Evolutionary conservation across 1,140 invertebrate genomes (phyloP).

Genomic region (Dendroctonus valens): DNA sequence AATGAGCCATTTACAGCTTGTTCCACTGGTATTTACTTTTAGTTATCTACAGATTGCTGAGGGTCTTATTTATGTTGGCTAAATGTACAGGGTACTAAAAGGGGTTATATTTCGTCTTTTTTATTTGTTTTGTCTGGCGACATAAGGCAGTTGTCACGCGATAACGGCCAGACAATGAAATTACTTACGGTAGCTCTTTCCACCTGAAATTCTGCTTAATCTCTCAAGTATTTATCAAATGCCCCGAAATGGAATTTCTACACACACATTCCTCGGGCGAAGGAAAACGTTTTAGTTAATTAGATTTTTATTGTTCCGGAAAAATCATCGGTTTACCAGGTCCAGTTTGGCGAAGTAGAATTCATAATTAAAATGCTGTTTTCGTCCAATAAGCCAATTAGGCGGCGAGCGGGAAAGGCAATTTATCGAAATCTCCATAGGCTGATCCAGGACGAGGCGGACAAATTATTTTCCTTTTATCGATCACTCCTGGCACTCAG

Average conservation of each 20-base stretch:
- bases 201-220: constrained; percentile 5
- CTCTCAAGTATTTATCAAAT: too few relatives aligned
- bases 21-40: too few relatives aligned
- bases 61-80: constrained; percentile 21
- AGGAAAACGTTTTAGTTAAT: too few relatives aligned
- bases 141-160: constrained; percentile 30
- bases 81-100: constrained; percentile 28
- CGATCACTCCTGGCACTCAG: constrained; percentile 24
- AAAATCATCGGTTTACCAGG: too few relatives aligned
- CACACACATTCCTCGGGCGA: too few relatives aligned
- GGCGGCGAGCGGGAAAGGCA: constrained; percentile 5
- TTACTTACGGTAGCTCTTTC: constrained; percentile 28
- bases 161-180: constrained; percentile 29
- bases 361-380: background rate
- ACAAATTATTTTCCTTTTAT: constrained; percentile 17
- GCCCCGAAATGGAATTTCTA: too few relatives aligned
- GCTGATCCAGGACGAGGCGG: background rate
- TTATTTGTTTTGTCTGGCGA: constrained; percentile 29
- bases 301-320: too few relatives aligned
- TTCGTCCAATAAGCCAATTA: constrained; percentile 5
- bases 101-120: constrained; percentile 31
- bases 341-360: too few relatives aligned
- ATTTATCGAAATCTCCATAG: constrained; percentile 15
- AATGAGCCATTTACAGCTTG: too few relatives aligned
- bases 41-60: constrained; percentile 16